A percentile compares a stretch with the other conserved stretches of the same genome.
These are phyloP conservation scores for Caenorhabditis becei DNA, from an alignment of 2,888 invertebrate genomes.

Conservation along the genomic window DNA sequence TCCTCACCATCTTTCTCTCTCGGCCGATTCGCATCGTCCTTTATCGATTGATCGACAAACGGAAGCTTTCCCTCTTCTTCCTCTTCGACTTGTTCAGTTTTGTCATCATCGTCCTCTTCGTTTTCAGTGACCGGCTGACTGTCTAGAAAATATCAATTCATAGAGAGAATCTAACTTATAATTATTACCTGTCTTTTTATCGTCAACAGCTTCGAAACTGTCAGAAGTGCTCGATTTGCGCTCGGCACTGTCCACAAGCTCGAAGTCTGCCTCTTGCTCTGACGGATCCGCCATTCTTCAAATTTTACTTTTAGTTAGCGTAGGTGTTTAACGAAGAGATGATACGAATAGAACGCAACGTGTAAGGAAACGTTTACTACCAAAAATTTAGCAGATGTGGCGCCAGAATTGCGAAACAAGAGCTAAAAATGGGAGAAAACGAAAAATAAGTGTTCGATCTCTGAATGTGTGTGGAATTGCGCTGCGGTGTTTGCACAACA, in stretches of 20 bases:
- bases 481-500: not conserved
- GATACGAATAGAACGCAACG: too few relatives aligned
- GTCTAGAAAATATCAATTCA: slow-evolving; percentile 33
- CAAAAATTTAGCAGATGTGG: too few relatives aligned
- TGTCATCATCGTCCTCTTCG: slow-evolving; percentile 20
- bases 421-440: not conserved
- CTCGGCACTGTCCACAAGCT: slow-evolving; percentile 45
- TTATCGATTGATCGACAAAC: slow-evolving; percentile 57
- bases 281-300: slow-evolving; percentile 29
- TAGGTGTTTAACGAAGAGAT: not conserved
- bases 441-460: not conserved
- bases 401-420: not conserved
- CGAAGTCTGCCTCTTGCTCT: slow-evolving; percentile 45
- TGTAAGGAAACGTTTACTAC: too few relatives aligned
- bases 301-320: not conserved
- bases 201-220: slow-evolving; percentile 54
- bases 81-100: slow-evolving; percentile 10
- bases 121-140: slow-evolving; percentile 47
- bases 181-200: slow-evolving; percentile 32
- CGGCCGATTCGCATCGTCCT: slow-evolving; percentile 42
- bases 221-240: slow-evolving; percentile 59
- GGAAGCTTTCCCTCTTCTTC: slow-evolving; percentile 42
- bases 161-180: not conserved
- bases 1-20: slow-evolving; percentile 56
- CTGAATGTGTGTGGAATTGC: not conserved